Conservation (phyloP, 2,113 vertebrate species). For the Salvelinus namaycush region DNA sequence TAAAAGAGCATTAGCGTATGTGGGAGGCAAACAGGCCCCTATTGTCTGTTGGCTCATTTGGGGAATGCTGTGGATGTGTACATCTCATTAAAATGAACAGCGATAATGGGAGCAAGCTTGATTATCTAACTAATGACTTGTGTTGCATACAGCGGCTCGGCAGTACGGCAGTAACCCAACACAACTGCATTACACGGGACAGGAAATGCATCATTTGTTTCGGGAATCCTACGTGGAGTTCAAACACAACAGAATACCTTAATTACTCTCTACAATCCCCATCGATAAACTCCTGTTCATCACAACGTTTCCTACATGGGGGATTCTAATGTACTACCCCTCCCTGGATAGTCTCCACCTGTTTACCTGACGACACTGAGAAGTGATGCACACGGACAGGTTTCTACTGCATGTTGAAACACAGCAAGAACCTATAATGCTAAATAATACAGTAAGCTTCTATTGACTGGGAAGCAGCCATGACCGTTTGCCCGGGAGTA, state of each 20-base stretch:
- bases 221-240: neutral
- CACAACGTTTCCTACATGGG: neutral
- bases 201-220: constrained; percentile 34
- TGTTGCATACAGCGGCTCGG: constrained; percentile 51
- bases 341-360: neutral
- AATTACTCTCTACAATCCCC: neutral
- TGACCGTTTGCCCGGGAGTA: constrained; percentile 59
- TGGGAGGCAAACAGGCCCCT: constrained; percentile 20
- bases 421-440: constrained; percentile 21
- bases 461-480: constrained; percentile 52
- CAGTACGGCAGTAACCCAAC: constrained; percentile 1
- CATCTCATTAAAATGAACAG: constrained; percentile 62
- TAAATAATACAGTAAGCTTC: constrained; percentile 38
- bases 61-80: constrained; percentile 50
- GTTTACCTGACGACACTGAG: neutral
- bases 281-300: neutral
- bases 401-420: constrained; percentile 20
- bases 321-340: neutral
- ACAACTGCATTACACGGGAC: neutral
- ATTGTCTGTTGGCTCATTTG: constrained; percentile 53
- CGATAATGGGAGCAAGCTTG: constrained; percentile 62
- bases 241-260: neutral
- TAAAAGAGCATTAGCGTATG: constrained; percentile 27
- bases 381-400: constrained; percentile 42
- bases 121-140: constrained; percentile 63